A percentile compares a stretch with the other conserved stretches of the same genome.
These are phyloP conservation scores for Phyllotis vaccarum DNA, from an alignment of 2,797 vertebrate species.

Conservation along the genomic window DNA sequence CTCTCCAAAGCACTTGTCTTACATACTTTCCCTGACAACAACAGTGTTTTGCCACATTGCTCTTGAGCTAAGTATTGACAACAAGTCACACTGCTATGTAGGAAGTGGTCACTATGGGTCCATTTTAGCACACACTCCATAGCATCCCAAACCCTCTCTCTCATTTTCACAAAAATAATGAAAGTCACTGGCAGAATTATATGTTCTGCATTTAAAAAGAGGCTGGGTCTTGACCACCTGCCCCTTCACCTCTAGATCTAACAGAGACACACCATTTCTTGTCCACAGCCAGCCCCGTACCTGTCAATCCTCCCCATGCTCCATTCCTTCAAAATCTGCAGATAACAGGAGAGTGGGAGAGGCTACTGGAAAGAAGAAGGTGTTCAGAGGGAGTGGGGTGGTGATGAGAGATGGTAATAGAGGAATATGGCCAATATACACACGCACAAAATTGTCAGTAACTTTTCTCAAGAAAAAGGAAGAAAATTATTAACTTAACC, in stretches of 20 bases:
- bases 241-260: not conserved
- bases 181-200: not conserved
- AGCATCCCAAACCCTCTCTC: not conserved
- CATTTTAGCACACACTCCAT: not conserved
- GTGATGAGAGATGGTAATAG: not conserved
- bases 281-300: not conserved
- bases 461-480: not conserved
- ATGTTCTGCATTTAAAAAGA: not conserved
- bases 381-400: not conserved
- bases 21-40: not conserved
- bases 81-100: not conserved
- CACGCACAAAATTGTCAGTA: not conserved
- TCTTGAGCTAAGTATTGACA: constrained; percentile 25
- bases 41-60: not conserved
- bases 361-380: not conserved
- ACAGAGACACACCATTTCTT: not conserved
- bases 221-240: not conserved
- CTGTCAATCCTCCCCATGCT: not conserved
- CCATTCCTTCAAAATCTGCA: not conserved
- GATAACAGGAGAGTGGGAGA: no score
- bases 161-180: constrained; percentile 32
- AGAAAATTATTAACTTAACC: not conserved
- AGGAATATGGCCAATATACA: not conserved
- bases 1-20: not conserved
- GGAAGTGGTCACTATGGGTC: not conserved